These are phyloP conservation scores for Troides oblongomaculatus DNA, from an alignment of 2,888 invertebrate species.

Conservation along the genomic window DNA sequence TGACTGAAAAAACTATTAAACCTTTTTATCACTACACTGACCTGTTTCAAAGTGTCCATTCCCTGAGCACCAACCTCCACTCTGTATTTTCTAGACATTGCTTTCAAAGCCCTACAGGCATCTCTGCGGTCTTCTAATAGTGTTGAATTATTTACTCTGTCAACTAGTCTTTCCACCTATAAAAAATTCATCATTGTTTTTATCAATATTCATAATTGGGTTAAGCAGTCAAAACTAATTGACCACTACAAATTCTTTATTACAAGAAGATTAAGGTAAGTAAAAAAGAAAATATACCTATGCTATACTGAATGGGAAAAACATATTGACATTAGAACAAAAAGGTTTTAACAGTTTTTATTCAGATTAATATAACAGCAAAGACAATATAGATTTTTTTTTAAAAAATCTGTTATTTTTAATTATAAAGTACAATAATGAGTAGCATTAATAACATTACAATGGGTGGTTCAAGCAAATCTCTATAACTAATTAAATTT, in stretches of 20 bases:
- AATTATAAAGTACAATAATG: not conserved
- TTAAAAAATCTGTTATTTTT: too few species aligned
- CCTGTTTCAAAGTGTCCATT: constrained; percentile 87
- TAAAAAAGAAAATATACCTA: too few species aligned
- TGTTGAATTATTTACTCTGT: constrained; percentile 95
- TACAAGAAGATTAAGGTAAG: too few species aligned
- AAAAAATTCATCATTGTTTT: not conserved
- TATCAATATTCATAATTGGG: too few species aligned
- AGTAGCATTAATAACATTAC: not conserved
- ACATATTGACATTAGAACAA: not conserved
- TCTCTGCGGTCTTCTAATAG: constrained; percentile 96
- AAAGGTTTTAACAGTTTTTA: not conserved
- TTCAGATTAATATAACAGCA: too few species aligned
- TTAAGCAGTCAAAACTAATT: too few species aligned
- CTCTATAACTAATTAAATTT: not conserved
- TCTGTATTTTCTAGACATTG: constrained; percentile 93
- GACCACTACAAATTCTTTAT: too few species aligned
- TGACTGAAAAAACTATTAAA: too few species aligned
- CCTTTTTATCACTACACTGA: not conserved
- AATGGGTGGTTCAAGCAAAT: not conserved
- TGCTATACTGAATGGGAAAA: not conserved
- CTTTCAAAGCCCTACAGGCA: constrained; percentile 96
- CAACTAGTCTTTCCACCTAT: constrained; percentile 94
- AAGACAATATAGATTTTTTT: too few species aligned
- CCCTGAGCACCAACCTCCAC: constrained; percentile 97